Percentiles rank a stretch among this genome's conserved stretches.
phyloP scores from a whole-genome alignment of 2,797 vertebrate genomes.

The Caiman crocodilus region DNA sequence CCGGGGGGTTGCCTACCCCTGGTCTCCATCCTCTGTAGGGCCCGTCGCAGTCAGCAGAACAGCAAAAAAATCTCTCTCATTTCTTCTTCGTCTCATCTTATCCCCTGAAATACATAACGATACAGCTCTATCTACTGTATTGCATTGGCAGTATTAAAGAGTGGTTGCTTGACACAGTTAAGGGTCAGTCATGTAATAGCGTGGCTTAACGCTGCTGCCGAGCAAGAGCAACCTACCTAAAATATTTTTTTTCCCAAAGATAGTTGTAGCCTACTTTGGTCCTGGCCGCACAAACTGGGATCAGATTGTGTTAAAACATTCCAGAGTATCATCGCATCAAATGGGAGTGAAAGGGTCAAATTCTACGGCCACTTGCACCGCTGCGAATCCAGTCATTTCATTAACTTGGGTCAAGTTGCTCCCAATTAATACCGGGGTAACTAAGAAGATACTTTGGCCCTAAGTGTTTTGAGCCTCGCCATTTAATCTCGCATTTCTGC shows the following conservation, averaged over 20 bases:
- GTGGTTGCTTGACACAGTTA: background rate
- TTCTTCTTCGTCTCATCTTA: background rate
- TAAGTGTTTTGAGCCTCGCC: background rate
- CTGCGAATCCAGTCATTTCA: background rate
- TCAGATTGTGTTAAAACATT: accelerated
- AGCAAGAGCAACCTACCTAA: background rate
- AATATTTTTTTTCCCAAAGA: accelerated
- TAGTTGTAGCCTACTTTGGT: accelerated
- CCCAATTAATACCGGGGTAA: background rate
- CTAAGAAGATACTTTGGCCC: background rate
- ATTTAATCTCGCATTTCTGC: background rate
- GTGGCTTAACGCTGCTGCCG: background rate
- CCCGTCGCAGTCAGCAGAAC: background rate
- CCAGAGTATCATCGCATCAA: background rate
- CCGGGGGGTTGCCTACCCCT: too few species aligned
- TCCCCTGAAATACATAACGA: background rate
- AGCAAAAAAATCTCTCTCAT: background rate
- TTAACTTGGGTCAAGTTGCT: background rate
- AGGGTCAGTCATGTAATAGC: accelerated
- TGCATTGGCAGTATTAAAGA: accelerated
- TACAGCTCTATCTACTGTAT: background rate
- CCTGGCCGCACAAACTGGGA: accelerated
- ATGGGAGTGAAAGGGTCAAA: background rate
- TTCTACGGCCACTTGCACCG: background rate
- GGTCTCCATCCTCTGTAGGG: background rate